Percentiles rank a stretch among this genome's conserved stretches.
Evolutionary conservation across 2,113 vertebrate genomes (phyloP).

Genomic region (Nycticebus coucang): DNA sequence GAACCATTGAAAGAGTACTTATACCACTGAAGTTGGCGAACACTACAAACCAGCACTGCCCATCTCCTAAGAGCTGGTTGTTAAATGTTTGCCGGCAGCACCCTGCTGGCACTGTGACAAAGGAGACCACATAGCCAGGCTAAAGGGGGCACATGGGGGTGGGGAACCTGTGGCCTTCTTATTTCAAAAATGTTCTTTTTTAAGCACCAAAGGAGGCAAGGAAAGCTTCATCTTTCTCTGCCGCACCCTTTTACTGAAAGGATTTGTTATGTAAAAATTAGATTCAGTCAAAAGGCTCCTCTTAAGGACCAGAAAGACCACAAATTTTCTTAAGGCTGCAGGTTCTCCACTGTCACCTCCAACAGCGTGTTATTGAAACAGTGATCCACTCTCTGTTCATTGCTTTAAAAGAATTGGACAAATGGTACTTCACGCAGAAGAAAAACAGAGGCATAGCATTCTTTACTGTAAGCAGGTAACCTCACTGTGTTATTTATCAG

Average conservation of each 20-base stretch:
- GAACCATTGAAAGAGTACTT: neutral
- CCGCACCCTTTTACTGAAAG: too few species aligned
- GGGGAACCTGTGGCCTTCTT: too few species aligned
- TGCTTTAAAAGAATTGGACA: neutral
- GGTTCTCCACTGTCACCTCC: too few species aligned
- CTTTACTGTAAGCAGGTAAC: neutral
- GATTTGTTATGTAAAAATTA: too few species aligned
- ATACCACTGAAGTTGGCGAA: neutral
- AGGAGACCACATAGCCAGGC: accelerated
- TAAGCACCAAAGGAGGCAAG: too few species aligned
- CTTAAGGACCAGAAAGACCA: neutral
- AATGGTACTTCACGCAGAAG: too few species aligned
- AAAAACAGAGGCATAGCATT: neutral
- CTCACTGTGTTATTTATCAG: neutral
- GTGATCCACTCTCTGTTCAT: neutral
- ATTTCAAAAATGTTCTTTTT: too few species aligned
- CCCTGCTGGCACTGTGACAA: accelerated
- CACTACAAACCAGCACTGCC: neutral
- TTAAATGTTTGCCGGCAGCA: neutral
- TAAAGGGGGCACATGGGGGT: neutral
- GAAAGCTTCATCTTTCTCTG: too few species aligned
- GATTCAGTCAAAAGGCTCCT: too few species aligned
- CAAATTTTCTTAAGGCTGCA: too few species aligned
- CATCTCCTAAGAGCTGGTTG: neutral
- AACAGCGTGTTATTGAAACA: neutral